These are phyloP conservation scores for Microcebus murinus DNA, from an alignment of 2,113 vertebrate genomes.

Conservation along the genomic window DNA sequence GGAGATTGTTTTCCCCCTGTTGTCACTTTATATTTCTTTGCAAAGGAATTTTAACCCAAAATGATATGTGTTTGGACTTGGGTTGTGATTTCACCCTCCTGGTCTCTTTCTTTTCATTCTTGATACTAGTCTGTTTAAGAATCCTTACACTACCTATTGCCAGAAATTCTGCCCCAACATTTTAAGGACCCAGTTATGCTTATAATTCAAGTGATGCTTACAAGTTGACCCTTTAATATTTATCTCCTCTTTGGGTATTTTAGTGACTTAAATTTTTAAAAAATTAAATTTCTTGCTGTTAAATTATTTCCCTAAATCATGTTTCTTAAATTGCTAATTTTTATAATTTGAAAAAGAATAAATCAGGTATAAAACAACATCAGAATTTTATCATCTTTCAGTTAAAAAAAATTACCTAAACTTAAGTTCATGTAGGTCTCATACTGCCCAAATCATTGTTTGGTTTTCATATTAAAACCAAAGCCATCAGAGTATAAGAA, in stretches of 20 bases:
- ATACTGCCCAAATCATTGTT: neutral
- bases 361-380: slow-evolving; percentile 57
- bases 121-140: slow-evolving; percentile 29
- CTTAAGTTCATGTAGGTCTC: neutral
- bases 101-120: neutral
- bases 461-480: neutral
- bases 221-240: neutral
- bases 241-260: neutral
- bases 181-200: neutral
- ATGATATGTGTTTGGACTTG: neutral
- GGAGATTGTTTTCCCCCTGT: neutral
- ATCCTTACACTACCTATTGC: neutral
- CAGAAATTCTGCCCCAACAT: neutral
- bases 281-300: neutral
- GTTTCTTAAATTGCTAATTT: slow-evolving; percentile 71
- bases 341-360: slow-evolving; percentile 56
- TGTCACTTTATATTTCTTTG: slow-evolving; percentile 4
- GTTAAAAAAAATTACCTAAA: slow-evolving; percentile 69
- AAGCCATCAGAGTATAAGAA: neutral
- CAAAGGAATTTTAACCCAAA: neutral
- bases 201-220: slow-evolving; percentile 19
- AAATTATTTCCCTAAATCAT: slow-evolving; percentile 40
- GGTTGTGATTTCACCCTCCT: neutral
- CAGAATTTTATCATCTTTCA: slow-evolving; percentile 65
- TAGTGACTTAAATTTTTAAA: neutral